phyloP scores from a whole-genome alignment of 2,888 invertebrate species.

The Cosmorhoe ocellata region DNA sequence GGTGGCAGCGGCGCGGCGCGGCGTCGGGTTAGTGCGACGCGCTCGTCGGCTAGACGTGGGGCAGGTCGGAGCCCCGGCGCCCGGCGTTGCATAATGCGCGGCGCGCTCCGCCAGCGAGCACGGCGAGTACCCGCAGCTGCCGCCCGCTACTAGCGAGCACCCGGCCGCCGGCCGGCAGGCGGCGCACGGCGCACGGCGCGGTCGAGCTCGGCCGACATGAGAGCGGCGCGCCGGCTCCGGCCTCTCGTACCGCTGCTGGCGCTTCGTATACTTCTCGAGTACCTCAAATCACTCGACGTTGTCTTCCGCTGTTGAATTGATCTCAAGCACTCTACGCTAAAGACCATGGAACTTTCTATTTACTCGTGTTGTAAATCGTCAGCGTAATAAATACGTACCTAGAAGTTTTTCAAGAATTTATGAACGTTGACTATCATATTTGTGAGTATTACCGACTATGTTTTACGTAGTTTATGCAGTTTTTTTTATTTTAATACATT shows the following conservation, averaged over 20 bases:
- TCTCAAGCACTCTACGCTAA: constrained; percentile 37
- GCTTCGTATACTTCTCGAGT: constrained; percentile 69
- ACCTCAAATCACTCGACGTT: constrained; percentile 68
- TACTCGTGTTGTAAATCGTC: constrained; percentile 39
- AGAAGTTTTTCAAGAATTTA: constrained; percentile 48
- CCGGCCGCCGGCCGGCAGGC: constrained; percentile 8
- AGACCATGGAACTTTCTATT: constrained; percentile 44
- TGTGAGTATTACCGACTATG: constrained; percentile 55
- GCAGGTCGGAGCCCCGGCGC: constrained; percentile 68
- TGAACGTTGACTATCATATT: constrained; percentile 45
- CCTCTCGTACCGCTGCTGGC: constrained; percentile 65
- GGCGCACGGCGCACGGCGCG: no score
- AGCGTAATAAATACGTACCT: no score
- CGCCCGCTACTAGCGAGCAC: constrained; percentile 23
- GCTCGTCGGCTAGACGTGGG: constrained; percentile 74
- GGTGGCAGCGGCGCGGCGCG: constrained; percentile 58
- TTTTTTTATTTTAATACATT: no score
- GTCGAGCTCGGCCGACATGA: constrained; percentile 45
- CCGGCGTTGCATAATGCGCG: constrained; percentile 71
- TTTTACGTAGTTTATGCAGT: constrained; percentile 1
- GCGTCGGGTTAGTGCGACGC: constrained; percentile 74
- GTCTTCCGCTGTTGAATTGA: constrained; percentile 30
- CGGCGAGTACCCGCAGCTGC: constrained; percentile 40
- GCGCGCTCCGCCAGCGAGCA: constrained; percentile 58
- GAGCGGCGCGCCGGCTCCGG: constrained; percentile 53